phyloP scores from a whole-genome alignment of 2,113 vertebrate species.

The Hydrochoerus hydrochaeris region DNA sequence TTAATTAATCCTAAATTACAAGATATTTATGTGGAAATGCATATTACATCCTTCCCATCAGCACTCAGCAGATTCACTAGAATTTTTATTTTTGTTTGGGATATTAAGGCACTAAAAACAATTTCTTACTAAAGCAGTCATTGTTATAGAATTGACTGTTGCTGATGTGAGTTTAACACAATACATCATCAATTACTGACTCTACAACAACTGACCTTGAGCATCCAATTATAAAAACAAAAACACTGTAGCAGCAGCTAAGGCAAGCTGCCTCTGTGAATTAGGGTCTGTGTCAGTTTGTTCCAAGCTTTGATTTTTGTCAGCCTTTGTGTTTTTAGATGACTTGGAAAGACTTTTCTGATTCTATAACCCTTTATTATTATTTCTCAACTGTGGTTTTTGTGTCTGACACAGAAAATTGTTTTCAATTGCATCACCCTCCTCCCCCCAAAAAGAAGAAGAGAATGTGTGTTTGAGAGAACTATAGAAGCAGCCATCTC shows the following conservation, averaged over 20 bases:
- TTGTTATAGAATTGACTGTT: conserved; percentile 56
- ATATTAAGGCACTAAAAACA: neutral
- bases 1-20: conserved; percentile 82
- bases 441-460: neutral
- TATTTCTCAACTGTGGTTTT: conserved; percentile 56
- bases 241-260: neutral
- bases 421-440: conserved; percentile 48
- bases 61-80: conserved; percentile 71
- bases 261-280: neutral
- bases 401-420: conserved; percentile 70
- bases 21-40: conserved; percentile 72
- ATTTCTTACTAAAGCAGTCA: conserved; percentile 51
- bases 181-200: conserved; percentile 66
- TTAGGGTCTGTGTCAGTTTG: conserved; percentile 17
- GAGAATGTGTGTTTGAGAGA: conserved; percentile 58
- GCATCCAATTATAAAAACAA: conserved; percentile 49
- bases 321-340: conserved; percentile 56
- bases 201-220: conserved; percentile 59
- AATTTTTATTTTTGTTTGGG: conserved; percentile 69
- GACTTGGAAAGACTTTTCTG: conserved; percentile 48
- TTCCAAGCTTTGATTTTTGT: conserved; percentile 60
- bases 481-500: conserved; percentile 8
- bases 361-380: conserved; percentile 58
- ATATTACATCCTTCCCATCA: conserved; percentile 64
- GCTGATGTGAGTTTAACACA: conserved; percentile 48